Evolutionary conservation across 2,113 vertebrate genomes (phyloP), one percentile per base, ranked within the genome.

Genomic region (Rhabdornis inornatus): DNA sequence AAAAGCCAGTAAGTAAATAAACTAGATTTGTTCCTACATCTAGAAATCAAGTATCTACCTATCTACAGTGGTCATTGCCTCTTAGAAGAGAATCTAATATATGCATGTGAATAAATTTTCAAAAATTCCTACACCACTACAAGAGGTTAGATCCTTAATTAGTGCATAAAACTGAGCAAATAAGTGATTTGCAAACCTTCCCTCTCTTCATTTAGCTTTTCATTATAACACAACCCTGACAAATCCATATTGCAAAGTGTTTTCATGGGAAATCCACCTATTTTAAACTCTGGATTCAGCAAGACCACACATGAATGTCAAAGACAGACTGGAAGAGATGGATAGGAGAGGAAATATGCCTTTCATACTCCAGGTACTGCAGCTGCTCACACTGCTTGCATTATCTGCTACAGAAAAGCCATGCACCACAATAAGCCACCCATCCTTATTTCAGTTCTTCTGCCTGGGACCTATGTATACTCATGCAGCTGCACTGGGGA

Each of bases 381-480:
- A n/a, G n/a, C n/a, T n/a, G n/a, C n/a, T n/a, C n/a, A n/a, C n/a
- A n/a, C n/a, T n/a, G n/a, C n/a, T n/a, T n/a, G 76, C 68, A 80
- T n/a, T 6, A 52, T 6, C 14, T 35, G 33, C 13, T 20, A 42
- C 55, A 88, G 71, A 47, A 40, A 77, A 72, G n/a, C 31, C 59
- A 49, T 1, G 0, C 24, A 61, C 25, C 45, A 61, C 23, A 55
- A 21, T 12, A 35, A 90, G 22, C 6, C 40, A 64, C 35, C 7
- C 28, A 17, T 20, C 40, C 60, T 65, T n/a, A n/a, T 23, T 35
- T 42, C 37, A 39, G 1, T n/a, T 57, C 83, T 82, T 37, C 86
- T 71, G 35, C 28, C 44, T 63, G 10, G 23, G 22, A 53, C 6
- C 1, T 40, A 53, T 0, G 0, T 9, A 64, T 30, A 20, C 25